Evolutionary conservation across 2,888 invertebrate species (phyloP).

Genomic region (Thumatha senex): DNA sequence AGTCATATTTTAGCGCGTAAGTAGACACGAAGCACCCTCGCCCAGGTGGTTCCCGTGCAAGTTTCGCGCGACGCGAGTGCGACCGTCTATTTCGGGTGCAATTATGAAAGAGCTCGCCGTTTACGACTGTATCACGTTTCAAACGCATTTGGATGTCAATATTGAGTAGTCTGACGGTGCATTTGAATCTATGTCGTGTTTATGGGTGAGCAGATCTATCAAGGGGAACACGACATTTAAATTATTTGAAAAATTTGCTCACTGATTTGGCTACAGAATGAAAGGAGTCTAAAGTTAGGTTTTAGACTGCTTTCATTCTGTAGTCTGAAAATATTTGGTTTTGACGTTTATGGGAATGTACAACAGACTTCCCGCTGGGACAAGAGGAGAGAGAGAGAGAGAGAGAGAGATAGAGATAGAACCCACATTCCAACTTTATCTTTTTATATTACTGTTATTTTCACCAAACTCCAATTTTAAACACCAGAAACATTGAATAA

Average conservation of each 20-base stretch:
- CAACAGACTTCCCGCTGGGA: too few species aligned
- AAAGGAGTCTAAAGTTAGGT: too few species aligned
- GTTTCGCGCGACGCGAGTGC: constrained; percentile 40
- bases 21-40: constrained; percentile 19
- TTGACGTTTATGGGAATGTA: too few species aligned
- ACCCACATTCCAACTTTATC: too few species aligned
- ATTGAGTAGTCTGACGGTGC: constrained; percentile 9
- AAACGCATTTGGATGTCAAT: constrained; percentile 49
- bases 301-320: too few species aligned
- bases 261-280: too few species aligned
- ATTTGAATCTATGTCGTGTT: constrained; percentile 5
- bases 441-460: too few species aligned
- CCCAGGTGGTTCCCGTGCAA: constrained; percentile 52
- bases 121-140: constrained; percentile 57
- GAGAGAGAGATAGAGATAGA: too few species aligned
- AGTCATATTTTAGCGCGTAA: background rate
- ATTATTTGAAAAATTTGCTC: background rate
- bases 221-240: background rate
- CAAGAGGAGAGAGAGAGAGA: too few species aligned
- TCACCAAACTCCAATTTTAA: too few species aligned
- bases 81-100: constrained; percentile 69
- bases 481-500: too few species aligned
- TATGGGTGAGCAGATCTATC: background rate
- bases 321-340: too few species aligned
- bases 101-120: constrained; percentile 65